A percentile compares a stretch with the other conserved stretches of the same genome.
Conservation (phyloP, 2,113 vertebrate genomes). For the Eurystomus gularis region DNA sequence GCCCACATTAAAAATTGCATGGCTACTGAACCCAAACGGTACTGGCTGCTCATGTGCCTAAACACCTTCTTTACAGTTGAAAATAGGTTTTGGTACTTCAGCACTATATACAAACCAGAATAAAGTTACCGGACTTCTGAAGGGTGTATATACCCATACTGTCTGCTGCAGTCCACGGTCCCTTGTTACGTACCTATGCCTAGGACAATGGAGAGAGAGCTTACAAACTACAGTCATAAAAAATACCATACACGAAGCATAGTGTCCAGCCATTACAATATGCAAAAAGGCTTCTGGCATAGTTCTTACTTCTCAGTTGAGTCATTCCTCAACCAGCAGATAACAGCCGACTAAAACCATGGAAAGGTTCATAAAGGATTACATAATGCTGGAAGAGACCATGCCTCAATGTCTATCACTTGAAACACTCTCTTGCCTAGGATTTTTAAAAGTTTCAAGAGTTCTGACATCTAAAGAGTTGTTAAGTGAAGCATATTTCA, state of each 20-base stretch:
- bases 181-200: neutral
- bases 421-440: neutral
- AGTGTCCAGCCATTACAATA: neutral
- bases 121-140: neutral
- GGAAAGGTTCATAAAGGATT: neutral
- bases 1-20: neutral
- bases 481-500: neutral
- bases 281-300: neutral
- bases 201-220: neutral
- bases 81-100: neutral
- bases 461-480: neutral
- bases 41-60: neutral
- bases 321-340: neutral
- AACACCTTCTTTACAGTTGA: neutral
- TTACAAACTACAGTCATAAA: neutral
- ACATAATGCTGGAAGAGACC: neutral
- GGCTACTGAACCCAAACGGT: neutral
- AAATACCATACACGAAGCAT: fast-evolving
- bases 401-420: neutral
- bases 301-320: neutral
- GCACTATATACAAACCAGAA: neutral
- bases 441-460: neutral
- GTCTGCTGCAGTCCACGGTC: neutral
- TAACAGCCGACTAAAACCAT: neutral
- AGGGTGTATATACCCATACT: fast-evolving